Conservation (phyloP, 2,888 invertebrate genomes). For the Teleiodes luculella region DNA sequence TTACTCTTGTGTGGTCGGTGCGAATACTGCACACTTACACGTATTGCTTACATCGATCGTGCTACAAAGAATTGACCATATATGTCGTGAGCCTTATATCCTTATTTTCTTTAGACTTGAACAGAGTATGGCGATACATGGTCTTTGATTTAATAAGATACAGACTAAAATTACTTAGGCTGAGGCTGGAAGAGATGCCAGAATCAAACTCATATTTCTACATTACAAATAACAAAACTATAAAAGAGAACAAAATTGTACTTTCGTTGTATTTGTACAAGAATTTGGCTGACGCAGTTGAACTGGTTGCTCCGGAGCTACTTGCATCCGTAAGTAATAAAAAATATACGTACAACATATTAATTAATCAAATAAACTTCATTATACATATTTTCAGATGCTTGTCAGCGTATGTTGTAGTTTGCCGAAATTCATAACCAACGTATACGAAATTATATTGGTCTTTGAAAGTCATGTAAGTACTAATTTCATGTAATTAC, state of each 20-base stretch:
- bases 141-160: slow-evolving; percentile 53
- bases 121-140: slow-evolving; percentile 59
- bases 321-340: slow-evolving; percentile 51
- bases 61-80: slow-evolving; percentile 33
- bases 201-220: slow-evolving; percentile 52
- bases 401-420: slow-evolving; percentile 56
- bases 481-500: slow-evolving; percentile 16
- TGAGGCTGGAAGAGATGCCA: slow-evolving; percentile 49
- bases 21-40: slow-evolving; percentile 42
- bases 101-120: slow-evolving; percentile 54
- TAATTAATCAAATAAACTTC: too few species aligned
- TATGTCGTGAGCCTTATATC: slow-evolving; percentile 48
- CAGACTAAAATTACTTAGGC: slow-evolving; percentile 49
- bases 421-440: slow-evolving; percentile 55
- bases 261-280: slow-evolving; percentile 52
- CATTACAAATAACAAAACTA: slow-evolving; percentile 45
- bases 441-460: slow-evolving; percentile 54
- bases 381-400: slow-evolving; percentile 44
- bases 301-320: slow-evolving; percentile 53
- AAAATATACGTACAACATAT: background rate
- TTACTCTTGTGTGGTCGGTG: slow-evolving; percentile 39
- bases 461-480: slow-evolving; percentile 55
- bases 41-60: slow-evolving; percentile 40
- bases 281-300: slow-evolving; percentile 52
- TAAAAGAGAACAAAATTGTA: slow-evolving; percentile 50